phyloP scores from a whole-genome alignment of 2,113 vertebrate species.

The Pionites leucogaster region DNA sequence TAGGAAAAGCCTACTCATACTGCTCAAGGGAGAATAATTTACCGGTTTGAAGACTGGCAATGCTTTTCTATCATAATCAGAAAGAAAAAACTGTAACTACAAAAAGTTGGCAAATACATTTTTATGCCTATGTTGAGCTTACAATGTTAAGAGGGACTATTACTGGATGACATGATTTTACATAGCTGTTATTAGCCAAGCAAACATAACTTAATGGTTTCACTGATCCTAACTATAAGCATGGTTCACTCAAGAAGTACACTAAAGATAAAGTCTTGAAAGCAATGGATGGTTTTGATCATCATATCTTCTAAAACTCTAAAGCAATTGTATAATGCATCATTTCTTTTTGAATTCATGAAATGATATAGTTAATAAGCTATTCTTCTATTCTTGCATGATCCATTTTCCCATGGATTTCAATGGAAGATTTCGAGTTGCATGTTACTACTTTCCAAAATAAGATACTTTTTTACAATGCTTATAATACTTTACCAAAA shows the following conservation, averaged over 20 bases:
- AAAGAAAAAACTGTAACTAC: not conserved
- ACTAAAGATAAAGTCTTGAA: not conserved
- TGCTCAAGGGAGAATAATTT: not conserved
- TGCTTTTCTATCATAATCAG: not conserved
- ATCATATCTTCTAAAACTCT: not conserved
- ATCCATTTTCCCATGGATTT: not conserved
- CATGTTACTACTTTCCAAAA: not conserved
- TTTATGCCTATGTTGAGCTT: not conserved
- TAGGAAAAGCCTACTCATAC: not conserved
- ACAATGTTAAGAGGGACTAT: not conserved
- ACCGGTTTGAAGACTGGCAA: not conserved
- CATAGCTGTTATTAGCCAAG: not conserved
- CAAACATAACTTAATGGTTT: not conserved
- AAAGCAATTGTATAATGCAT: not conserved
- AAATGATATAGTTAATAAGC: not conserved
- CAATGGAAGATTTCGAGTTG: not conserved
- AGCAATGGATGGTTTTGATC: not conserved
- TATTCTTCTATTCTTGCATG: not conserved
- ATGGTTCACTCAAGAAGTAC: not conserved
- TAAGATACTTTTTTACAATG: not conserved
- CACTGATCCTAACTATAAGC: not conserved
- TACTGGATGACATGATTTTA: not conserved
- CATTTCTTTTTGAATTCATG: not conserved
- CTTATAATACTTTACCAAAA: not conserved
- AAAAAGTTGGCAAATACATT: not conserved